Evolutionary conservation across 2,113 vertebrate species (phyloP), one percentile per base, ranked within the genome.

Genomic region (Neodon shergylaensis): DNA sequence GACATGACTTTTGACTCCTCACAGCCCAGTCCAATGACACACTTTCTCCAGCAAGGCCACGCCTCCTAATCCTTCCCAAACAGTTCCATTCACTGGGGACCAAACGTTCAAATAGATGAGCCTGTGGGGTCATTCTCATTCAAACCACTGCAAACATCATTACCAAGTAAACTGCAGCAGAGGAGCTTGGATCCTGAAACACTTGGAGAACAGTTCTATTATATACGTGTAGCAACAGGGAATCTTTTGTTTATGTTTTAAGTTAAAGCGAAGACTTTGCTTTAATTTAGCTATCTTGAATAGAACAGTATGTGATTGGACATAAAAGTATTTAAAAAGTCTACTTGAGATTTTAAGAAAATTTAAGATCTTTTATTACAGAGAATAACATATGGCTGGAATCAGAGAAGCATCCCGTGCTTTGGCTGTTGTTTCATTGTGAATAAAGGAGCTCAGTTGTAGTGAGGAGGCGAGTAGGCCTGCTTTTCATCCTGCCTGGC

Each of bases 271-370:
- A 63, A 68, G 61, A 36, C 54, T 42, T 79, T 84, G 77, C 49
- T 72, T 92, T 88, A 77, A 44, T 92, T 92, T 87, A 91, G 81
- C 70, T 26, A 5, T 7, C 74, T 84, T 93, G 54, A 88, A 52
- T 24, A 66, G 54, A 74, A 79, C 76, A 44, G 8, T n/a, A 58
- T 83, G 13, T 63, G 36, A 63, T 93, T 78, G 63, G 10, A 44
- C 14, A 14, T 44, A 66, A 81, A 95, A 47, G 33, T 74, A 12
- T 63, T 88, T 79, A 31, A 72, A 92, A 89, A 83, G 28, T 94
- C 76, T 84, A n/a, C 24, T 92, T 84, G 33, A 52, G 61, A 16
- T 44, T 47, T 72, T 63, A 76, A 54, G 54, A 72, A 28, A 73
- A 70, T 28, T 88, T 52, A 24, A 93, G 31, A 52, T 84, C 0